Evolutionary conservation across 2,113 vertebrate genomes (phyloP), one percentile per base, ranked within the genome.

Genomic region (Psettodes erumei): DNA sequence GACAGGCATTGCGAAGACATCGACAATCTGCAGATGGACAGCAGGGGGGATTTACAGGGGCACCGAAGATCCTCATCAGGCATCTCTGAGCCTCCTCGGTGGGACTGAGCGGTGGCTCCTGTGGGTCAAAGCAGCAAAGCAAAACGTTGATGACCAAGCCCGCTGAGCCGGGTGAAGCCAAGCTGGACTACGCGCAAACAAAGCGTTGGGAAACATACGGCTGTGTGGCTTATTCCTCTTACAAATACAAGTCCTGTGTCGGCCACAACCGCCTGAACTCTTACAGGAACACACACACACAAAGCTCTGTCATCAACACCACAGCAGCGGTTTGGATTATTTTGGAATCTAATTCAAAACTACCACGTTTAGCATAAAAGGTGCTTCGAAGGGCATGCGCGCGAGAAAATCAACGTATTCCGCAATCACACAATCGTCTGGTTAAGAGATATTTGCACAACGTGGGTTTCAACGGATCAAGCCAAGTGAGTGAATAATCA

Each of bases 51-150:
- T 96, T 90, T 97, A 97, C 96, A 94, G 96, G 88, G 73, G 93
- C 53, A 23, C 82, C 89, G 96, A 97, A 98, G 95, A 98, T 97
- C 95, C 94, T 96, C 94, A 97, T 96, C 85, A 98, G 94, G 21
- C 95, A 94, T 80, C 90, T 95, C 90, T 96, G 96, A 21, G 96
- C 96, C 82, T 97, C 96, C 86, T 96, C 96, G 3, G 90, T 86
- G 0, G 95, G 94, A 90, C 93, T 97, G 91, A 93, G 91, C 59
- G 3, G 90, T 64, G 89, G 89, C 83, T 93, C 94, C 97, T 98
- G 93, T 71, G 93, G 92, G 94, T 95, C 93, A 96, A 90, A 96
- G 86, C 88, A 93, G 90, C 79, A 35, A n/a, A 96, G 62, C 62
- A 18, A 50, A 87, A 96, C 87, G 68, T 55, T 72, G 54, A 87